Percentiles rank a stretch among this genome's conserved stretches.
Conservation (phyloP, 1,140 invertebrate species). For the Drosophila yakuba region DNA sequence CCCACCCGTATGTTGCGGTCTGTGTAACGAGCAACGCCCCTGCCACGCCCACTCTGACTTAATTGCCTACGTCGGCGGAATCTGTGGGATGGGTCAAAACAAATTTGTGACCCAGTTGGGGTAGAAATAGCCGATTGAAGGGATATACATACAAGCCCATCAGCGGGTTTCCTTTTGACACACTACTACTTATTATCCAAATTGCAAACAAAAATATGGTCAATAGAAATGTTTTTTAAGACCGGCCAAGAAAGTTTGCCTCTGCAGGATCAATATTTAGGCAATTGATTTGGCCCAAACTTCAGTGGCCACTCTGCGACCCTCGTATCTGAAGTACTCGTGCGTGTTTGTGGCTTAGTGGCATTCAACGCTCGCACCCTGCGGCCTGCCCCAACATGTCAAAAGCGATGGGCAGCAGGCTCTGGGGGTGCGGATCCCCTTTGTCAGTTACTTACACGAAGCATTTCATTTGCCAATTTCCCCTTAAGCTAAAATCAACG, state of each 20-base stretch:
- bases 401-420: conserved; percentile 46
- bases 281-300: conserved; percentile 65
- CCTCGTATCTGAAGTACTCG: conserved; percentile 27
- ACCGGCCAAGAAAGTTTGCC: conserved; percentile 39
- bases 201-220: conserved; percentile 34
- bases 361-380: conserved; percentile 42
- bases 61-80: conserved; percentile 24
- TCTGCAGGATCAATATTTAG: conserved; percentile 45
- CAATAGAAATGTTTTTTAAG: conserved; percentile 4
- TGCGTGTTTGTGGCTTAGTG: conserved; percentile 70
- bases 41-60: conserved; percentile 19
- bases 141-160: conserved; percentile 6
- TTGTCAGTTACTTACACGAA: conserved; percentile 73
- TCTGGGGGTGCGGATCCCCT: conserved; percentile 13
- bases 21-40: background rate
- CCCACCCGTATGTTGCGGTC: conserved; percentile 20
- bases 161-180: background rate
- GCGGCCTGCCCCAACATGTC: conserved; percentile 58
- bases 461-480: conserved; percentile 78
- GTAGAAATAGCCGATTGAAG: background rate
- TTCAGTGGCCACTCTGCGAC: conserved; percentile 23
- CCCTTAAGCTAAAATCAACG: conserved; percentile 71
- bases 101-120: background rate
- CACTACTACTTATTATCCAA: conserved; percentile 40
- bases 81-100: conserved; percentile 1